Evolutionary conservation across 2,113 vertebrate species (phyloP).

Genomic region (Hyla sarda): DNA sequence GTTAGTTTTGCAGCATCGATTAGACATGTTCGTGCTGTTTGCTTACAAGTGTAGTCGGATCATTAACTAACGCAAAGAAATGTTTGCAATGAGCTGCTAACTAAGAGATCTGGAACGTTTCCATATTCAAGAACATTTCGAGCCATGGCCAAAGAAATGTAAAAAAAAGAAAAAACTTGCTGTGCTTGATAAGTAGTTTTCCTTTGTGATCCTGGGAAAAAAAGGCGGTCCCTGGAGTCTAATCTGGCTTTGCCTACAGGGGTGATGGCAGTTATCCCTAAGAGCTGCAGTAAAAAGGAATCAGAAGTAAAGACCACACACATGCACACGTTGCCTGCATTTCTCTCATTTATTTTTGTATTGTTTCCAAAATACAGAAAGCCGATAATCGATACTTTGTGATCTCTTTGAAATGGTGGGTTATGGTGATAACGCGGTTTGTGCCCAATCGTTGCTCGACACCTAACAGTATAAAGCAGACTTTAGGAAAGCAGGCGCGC

Average conservation of each 20-base stretch:
- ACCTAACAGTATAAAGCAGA: not conserved
- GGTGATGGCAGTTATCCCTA: constrained; percentile 72
- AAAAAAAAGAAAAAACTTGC: constrained; percentile 63
- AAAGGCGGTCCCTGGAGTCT: constrained; percentile 66
- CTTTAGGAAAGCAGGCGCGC: not conserved
- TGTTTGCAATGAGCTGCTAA: constrained; percentile 80
- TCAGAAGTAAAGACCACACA: constrained; percentile 80
- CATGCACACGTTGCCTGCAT: not conserved
- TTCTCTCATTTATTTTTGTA: not conserved
- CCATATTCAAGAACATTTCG: constrained; percentile 79
- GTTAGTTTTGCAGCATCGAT: constrained; percentile 83
- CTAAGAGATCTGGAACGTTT: constrained; percentile 83
- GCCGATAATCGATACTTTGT: not conserved
- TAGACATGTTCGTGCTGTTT: constrained; percentile 86
- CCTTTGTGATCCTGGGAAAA: constrained; percentile 70
- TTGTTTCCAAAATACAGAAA: not conserved
- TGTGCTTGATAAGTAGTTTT: constrained; percentile 75
- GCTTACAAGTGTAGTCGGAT: constrained; percentile 84
- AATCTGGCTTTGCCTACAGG: constrained; percentile 77
- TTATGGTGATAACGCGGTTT: not conserved
- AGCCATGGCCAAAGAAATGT: constrained; percentile 76
- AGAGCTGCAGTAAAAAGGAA: constrained; percentile 77
- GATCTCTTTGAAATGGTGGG: not conserved
- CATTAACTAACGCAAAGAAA: constrained; percentile 87
- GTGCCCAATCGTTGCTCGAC: not conserved